These are phyloP conservation scores for Yponomeuta malinellus DNA, from an alignment of 2,888 invertebrate genomes.

Conservation along the genomic window DNA sequence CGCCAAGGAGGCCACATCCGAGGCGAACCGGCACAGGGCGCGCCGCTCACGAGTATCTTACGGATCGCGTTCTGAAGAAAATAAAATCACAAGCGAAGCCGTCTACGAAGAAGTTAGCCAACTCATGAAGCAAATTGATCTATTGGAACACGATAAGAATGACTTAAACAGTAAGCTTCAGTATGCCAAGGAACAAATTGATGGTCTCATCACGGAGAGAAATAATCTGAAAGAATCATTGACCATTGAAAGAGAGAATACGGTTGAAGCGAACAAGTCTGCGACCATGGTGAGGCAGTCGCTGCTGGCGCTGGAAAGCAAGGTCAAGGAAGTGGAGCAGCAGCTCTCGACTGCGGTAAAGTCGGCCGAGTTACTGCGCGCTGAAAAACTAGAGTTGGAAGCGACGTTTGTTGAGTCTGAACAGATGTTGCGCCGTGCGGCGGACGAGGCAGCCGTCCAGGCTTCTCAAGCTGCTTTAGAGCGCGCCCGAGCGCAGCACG, in stretches of 20 bases:
- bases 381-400: constrained; percentile 59
- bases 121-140: constrained; percentile 43
- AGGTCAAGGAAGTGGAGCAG: constrained; percentile 48
- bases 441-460: constrained; percentile 83
- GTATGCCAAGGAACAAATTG: constrained; percentile 46
- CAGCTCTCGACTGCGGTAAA: constrained; percentile 42
- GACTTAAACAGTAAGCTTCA: constrained; percentile 64
- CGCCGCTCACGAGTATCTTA: constrained; percentile 60
- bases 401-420: constrained; percentile 65
- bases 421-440: constrained; percentile 77
- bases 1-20: constrained; percentile 42
- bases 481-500: constrained; percentile 82
- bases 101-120: constrained; percentile 73
- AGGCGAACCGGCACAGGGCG: constrained; percentile 50
- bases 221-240: constrained; percentile 41
- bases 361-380: constrained; percentile 45
- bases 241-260: constrained; percentile 36
- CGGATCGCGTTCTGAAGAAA: constrained; percentile 59
- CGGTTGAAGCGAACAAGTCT: constrained; percentile 40
- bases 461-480: constrained; percentile 85
- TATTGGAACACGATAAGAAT: constrained; percentile 48
- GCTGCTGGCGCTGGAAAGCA: constrained; percentile 37
- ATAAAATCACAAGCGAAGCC: constrained; percentile 68
- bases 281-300: constrained; percentile 41
- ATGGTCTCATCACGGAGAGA: constrained; percentile 45